Base-by-base conservation (phyloP, 2,797 vertebrate genomes). In the Knipowitschia caucasica region DNA sequence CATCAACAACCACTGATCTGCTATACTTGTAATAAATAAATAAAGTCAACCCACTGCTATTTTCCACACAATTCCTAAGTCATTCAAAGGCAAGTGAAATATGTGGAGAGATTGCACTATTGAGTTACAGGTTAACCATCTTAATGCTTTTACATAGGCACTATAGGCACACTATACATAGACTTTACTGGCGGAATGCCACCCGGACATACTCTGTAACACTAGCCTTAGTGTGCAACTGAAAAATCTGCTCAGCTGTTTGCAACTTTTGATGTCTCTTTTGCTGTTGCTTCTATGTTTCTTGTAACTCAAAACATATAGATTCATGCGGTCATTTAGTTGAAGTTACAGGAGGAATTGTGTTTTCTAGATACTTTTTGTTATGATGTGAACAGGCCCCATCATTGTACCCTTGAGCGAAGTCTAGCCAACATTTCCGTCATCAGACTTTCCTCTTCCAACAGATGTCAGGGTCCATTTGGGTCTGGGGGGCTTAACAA, bases 381-480 rank as follows among this genome's bases (percentile, higher is more conserved):
- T 45, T 27, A 18, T 6, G 17, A 29, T 29, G 44, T 38, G 21
- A 26, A 27, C 3, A n/a, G n/a, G 4, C 10, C 14, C 44, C 44
- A 4, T 47, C 30, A 10, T 2, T 55, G 18, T 51, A 27, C 71
- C 56, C 54, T 52, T 68, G 44, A 56, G 23, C 9, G 31, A 60
- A 61, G 40, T 43, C 21, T 11, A 49, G 21, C 39, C 1, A 12
- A 34, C 30, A 23, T 14, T 12, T 34, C 52, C 3, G 53, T 61
- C 39, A 11, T 15, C 17, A 50, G 56, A 15, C 5, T 26, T 23
- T 3, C 50, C 43, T 53, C 59, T 67, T 58, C 69, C 51, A 60
- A 45, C 80, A 81, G 82, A 82, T 85, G 80, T 81, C 82, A 14
- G 11, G 18, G 62, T 75, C 72, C 30, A 49, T 77, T 77, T 69